Evolutionary conservation across 2,113 vertebrate genomes (phyloP).

Genomic region (Silurus asotus): DNA sequence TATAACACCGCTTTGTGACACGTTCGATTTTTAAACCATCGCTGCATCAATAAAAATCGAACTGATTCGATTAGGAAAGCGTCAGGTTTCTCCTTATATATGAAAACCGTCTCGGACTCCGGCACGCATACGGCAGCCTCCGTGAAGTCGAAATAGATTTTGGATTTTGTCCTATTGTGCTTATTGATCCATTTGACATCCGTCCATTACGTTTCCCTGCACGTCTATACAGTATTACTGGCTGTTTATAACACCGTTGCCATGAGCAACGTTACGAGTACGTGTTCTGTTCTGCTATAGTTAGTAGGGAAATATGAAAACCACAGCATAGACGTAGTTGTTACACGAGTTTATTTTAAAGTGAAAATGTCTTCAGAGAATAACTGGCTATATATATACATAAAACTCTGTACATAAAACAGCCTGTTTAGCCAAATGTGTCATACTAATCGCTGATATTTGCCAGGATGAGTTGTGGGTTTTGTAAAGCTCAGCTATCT

Average conservation of each 20-base stretch:
- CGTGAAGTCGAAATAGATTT: slow-evolving; percentile 24
- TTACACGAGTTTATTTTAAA: neutral
- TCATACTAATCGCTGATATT: slow-evolving; percentile 34
- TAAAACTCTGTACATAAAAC: slow-evolving; percentile 11
- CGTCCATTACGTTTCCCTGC: neutral
- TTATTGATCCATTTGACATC: slow-evolving; percentile 15
- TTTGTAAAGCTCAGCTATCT: slow-evolving; percentile 24
- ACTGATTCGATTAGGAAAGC: neutral
- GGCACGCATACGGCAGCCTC: slow-evolving; percentile 19
- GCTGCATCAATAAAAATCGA: neutral
- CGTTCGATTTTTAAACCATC: neutral
- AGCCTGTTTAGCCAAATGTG: slow-evolving; percentile 23
- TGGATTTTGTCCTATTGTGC: neutral
- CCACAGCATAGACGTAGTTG: neutral
- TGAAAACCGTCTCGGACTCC: slow-evolving; percentile 7
- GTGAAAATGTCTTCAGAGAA: neutral
- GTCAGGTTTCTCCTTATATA: neutral
- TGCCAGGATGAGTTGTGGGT: slow-evolving; percentile 9
- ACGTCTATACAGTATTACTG: neutral
- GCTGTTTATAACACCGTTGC: neutral
- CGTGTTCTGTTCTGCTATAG: neutral
- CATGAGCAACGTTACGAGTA: neutral
- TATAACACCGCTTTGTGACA: neutral
- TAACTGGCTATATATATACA: slow-evolving; percentile 11
- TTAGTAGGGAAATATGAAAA: neutral